Percentiles rank a stretch among this genome's conserved stretches.
Evolutionary conservation across 64 coral and sea anemone genomes (phyloP).

Genomic region (Cladopsammia gracilis): DNA sequence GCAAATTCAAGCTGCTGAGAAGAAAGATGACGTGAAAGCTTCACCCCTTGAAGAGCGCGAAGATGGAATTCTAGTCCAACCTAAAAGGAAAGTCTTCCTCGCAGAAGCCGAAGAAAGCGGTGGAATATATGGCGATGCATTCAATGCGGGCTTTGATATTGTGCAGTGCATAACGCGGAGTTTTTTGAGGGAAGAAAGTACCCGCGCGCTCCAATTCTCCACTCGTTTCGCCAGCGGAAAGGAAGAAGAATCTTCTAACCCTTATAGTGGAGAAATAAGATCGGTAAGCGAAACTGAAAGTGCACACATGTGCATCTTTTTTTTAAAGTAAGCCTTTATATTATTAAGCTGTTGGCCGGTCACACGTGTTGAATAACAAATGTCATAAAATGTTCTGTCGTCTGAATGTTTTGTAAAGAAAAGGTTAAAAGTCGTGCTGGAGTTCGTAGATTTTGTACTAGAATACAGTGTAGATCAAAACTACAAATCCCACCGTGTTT

Average conservation of each 20-base stretch:
- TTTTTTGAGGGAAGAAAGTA: constrained; percentile 22
- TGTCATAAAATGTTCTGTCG: no score
- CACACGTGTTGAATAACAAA: no score
- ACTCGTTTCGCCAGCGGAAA: constrained; percentile 40
- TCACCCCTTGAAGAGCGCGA: background rate
- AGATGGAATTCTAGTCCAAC: background rate
- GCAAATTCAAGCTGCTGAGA: constrained; percentile 81
- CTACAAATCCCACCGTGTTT: background rate
- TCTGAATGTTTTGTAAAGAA: no score
- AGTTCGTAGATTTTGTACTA: background rate
- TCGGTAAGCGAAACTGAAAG: constrained; percentile 65
- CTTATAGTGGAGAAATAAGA: constrained; percentile 53
- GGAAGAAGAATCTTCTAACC: constrained; percentile 26
- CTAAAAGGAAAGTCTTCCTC: background rate
- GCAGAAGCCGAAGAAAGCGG: background rate
- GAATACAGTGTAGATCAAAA: background rate
- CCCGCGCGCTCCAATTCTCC: background rate
- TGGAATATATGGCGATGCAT: background rate
- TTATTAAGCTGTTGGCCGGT: no score
- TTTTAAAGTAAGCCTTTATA: no score
- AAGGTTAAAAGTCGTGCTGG: no score
- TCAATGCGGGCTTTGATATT: constrained; percentile 50
- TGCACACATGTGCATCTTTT: background rate
- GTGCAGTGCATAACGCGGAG: constrained; percentile 39
- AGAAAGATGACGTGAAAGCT: constrained; percentile 55